Evolutionary conservation across 2,113 vertebrate species (phyloP).

Genomic region (Pseudopipra pipra): DNA sequence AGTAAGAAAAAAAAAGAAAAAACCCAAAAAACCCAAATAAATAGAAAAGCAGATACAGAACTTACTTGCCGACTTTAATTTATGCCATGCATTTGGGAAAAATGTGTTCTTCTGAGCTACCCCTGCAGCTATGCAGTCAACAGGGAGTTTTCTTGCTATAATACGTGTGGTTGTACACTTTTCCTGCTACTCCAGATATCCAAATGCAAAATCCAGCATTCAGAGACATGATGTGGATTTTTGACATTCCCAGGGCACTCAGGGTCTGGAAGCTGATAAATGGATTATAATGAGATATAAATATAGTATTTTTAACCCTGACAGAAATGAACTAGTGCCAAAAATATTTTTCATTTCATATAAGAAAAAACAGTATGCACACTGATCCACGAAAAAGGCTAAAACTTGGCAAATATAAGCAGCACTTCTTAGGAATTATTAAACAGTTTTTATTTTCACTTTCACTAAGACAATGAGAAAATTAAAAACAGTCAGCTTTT

Average conservation of each 20-base stretch:
- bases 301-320: neutral
- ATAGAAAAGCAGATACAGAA: neutral
- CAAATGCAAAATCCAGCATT: neutral
- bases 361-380: neutral
- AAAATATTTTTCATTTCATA: neutral
- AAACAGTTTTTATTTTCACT: neutral
- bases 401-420: neutral
- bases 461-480: neutral
- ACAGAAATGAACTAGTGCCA: neutral
- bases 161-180: neutral
- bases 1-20: neutral
- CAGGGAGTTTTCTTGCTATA: neutral
- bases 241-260: neutral
- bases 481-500: neutral
- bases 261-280: neutral
- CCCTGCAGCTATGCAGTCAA: neutral
- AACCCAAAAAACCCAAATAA: neutral
- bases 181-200: neutral
- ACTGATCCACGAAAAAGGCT: neutral
- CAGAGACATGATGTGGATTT: neutral
- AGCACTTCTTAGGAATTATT: neutral
- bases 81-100: neutral
- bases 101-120: neutral
- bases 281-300: neutral
- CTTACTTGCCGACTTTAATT: neutral